A percentile compares a stretch with the other conserved stretches of the same genome.
Conservation (phyloP, 2,888 invertebrate species). For the Spilarctia lutea region DNA sequence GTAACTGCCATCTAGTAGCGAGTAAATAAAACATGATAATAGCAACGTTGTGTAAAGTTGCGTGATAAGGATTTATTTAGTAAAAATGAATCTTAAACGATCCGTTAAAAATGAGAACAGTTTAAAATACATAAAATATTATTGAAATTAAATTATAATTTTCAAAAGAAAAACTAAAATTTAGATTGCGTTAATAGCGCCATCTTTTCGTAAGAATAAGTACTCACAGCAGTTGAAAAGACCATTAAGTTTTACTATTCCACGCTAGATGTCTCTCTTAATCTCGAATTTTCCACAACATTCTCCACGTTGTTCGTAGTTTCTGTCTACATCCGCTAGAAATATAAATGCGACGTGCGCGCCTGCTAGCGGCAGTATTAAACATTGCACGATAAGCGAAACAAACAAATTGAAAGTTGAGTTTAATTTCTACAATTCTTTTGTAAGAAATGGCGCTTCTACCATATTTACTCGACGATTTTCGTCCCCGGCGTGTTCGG, state of each 20-base stretch:
- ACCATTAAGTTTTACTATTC: slow-evolving; percentile 26
- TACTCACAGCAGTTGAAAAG: neutral
- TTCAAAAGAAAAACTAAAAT: neutral
- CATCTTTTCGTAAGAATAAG: neutral
- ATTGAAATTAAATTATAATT: neutral
- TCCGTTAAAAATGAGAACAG: neutral
- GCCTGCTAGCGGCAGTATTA: slow-evolving; percentile 51
- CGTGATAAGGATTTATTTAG: neutral
- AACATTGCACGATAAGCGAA: slow-evolving; percentile 43
- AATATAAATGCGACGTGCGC: slow-evolving; percentile 63
- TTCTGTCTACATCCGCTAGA: neutral
- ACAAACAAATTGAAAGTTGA: slow-evolving; percentile 18
- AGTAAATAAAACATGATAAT: neutral
- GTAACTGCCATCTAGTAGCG: slow-evolving; percentile 6
- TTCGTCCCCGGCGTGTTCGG: slow-evolving; percentile 68
- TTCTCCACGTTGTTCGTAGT: slow-evolving; percentile 21
- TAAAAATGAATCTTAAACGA: neutral
- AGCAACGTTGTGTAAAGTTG: neutral
- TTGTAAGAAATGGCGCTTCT: slow-evolving; percentile 69
- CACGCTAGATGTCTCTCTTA: slow-evolving; percentile 11
- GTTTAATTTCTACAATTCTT: neutral
- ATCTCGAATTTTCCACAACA: slow-evolving; percentile 22
- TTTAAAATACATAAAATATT: neutral
- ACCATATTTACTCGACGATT: slow-evolving; percentile 72
- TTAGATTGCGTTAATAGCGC: neutral